A percentile compares a stretch with the other conserved stretches of the same genome.
Conservation (phyloP, 2,113 vertebrate genomes). For the Pachyramphus minor region DNA sequence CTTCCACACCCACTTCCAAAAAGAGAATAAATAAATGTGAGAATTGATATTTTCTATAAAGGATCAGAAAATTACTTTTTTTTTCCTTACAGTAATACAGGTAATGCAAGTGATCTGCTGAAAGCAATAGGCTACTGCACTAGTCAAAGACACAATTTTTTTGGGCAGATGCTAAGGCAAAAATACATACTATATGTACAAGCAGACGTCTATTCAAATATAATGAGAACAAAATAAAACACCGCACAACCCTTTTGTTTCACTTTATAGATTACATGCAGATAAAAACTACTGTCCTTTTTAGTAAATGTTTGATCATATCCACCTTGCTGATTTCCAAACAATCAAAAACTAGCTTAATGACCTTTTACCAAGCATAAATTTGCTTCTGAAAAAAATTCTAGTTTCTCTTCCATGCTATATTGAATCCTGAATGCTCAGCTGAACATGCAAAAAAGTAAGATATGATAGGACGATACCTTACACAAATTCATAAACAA, state of each 20-base stretch:
- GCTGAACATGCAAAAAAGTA: conserved; percentile 46
- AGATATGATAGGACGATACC: conserved; percentile 52
- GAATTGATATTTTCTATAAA: conserved; percentile 60
- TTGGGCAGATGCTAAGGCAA: conserved; percentile 39
- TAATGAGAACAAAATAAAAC: conserved; percentile 50
- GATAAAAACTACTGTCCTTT: conserved; percentile 35
- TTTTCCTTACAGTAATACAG: conserved; percentile 24
- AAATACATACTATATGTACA: conserved; percentile 14
- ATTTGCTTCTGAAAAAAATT: conserved; percentile 52
- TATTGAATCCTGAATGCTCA: conserved; percentile 59
- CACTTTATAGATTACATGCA: conserved; percentile 48
- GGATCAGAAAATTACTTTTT: conserved; percentile 49
- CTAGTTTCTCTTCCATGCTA: conserved; percentile 50
- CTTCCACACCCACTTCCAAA: conserved; percentile 42
- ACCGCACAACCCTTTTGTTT: conserved; percentile 33
- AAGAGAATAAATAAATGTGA: conserved; percentile 50
- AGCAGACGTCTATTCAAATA: conserved; percentile 45
- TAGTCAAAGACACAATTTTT: conserved; percentile 44
- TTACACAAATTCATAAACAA: conserved; percentile 58
- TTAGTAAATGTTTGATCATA: conserved; percentile 53
- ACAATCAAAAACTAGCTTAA: conserved; percentile 57
- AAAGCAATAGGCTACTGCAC: conserved; percentile 45
- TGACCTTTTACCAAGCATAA: conserved; percentile 45
- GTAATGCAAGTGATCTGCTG: conserved; percentile 50
- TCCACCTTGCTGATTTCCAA: conserved; percentile 49